Evolutionary conservation across 2,888 invertebrate genomes (phyloP).

Genomic region (Caenorhabditis japonica): DNA sequence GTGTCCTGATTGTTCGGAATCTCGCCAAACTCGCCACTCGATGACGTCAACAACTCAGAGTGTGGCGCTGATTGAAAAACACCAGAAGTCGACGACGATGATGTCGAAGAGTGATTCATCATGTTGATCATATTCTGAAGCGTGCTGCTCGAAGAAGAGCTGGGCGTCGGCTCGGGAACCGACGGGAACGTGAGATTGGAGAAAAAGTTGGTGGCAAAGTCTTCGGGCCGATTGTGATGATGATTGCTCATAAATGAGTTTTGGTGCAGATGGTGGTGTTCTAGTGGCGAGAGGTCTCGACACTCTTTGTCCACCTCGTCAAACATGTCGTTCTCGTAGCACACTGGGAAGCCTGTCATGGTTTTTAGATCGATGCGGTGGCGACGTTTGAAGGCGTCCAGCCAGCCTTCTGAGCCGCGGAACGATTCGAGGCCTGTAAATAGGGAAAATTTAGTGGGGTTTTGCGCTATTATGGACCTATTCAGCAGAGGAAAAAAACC

Average conservation of each 20-base stretch:
- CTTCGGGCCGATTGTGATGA: slow-evolving; percentile 17
- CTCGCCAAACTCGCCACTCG: background rate
- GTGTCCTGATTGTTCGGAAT: slow-evolving; percentile 1
- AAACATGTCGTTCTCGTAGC: slow-evolving; percentile 55
- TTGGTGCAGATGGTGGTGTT: slow-evolving; percentile 1
- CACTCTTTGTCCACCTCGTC: slow-evolving; percentile 48
- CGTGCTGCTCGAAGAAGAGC: background rate
- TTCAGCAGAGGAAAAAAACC: too few species aligned
- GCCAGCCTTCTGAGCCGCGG: slow-evolving; percentile 68
- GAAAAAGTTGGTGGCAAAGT: slow-evolving; percentile 28
- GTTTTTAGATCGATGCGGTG: slow-evolving; percentile 63
- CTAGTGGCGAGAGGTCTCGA: slow-evolving; percentile 17
- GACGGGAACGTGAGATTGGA: background rate
- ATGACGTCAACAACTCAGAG: background rate
- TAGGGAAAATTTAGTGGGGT: too few species aligned
- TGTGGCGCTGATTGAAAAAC: background rate
- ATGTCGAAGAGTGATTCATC: slow-evolving; percentile 1
- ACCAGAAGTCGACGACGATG: background rate
- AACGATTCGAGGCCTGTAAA: slow-evolving; percentile 59
- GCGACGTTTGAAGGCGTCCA: slow-evolving; percentile 66
- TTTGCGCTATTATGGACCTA: too few species aligned
- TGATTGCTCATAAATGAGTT: too few species aligned
- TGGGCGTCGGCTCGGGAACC: background rate
- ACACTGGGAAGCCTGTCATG: slow-evolving; percentile 62
- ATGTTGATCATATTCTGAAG: slow-evolving; percentile 45